These are phyloP conservation scores for Lymantria monacha DNA, from an alignment of 2,888 invertebrate species.

Conservation along the genomic window DNA sequence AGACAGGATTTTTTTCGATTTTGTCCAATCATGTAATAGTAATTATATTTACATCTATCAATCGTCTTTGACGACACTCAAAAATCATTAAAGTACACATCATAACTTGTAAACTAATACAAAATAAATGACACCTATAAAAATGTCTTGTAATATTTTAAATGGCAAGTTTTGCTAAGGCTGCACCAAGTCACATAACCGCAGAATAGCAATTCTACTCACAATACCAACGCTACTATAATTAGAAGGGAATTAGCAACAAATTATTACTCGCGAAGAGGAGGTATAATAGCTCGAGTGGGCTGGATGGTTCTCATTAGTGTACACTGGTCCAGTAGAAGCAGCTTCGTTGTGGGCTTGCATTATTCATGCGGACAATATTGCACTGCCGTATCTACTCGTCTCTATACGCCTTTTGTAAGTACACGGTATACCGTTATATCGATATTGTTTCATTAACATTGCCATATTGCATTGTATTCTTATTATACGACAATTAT, in stretches of 20 bases:
- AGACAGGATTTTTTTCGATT: no score
- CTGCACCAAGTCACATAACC: constrained; percentile 17
- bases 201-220: constrained; percentile 41
- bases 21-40: no score
- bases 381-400: constrained; percentile 60
- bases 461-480: constrained; percentile 42
- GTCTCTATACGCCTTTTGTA: constrained; percentile 40
- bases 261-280: constrained; percentile 71
- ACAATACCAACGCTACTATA: constrained; percentile 53
- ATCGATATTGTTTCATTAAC: constrained; percentile 47
- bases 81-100: no score
- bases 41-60: no score
- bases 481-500: neutral
- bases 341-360: constrained; percentile 60
- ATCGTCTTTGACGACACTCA: no score
- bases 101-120: neutral
- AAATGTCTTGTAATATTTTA: neutral
- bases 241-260: constrained; percentile 76
- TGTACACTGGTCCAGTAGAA: constrained; percentile 59
- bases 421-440: constrained; percentile 35
- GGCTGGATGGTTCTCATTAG: constrained; percentile 74
- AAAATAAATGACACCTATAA: constrained; percentile 11
- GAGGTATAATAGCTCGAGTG: constrained; percentile 62
- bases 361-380: constrained; percentile 80
- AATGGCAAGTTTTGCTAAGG: constrained; percentile 21